These are phyloP conservation scores for Resseliella maxima DNA, from an alignment of 2,888 invertebrate genomes.

Conservation along the genomic window DNA sequence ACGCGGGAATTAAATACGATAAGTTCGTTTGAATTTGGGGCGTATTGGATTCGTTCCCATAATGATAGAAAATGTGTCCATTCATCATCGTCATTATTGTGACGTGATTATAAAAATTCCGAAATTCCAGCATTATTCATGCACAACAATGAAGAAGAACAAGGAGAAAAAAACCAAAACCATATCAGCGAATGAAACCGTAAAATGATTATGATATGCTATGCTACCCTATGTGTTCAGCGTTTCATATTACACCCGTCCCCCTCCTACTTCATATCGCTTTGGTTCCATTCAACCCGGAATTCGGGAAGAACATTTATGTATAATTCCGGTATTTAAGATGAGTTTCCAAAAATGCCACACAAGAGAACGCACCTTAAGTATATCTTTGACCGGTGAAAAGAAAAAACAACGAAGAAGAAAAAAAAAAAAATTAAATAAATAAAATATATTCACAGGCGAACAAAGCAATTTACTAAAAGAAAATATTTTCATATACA, in stretches of 20 bases:
- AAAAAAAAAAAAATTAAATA: too few relatives aligned
- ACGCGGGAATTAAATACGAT: background rate
- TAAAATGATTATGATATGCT: background rate
- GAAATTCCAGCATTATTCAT: background rate
- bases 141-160: slow-evolving; percentile 10
- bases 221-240: background rate
- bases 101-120: slow-evolving; percentile 35
- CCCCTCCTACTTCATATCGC: background rate
- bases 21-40: background rate
- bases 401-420: background rate
- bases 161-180: background rate
- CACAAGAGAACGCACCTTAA: background rate
- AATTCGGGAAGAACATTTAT: background rate
- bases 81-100: background rate
- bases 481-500: background rate
- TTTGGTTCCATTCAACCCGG: background rate
- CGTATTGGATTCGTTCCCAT: background rate
- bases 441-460: background rate
- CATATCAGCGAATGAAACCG: slow-evolving; percentile 1
- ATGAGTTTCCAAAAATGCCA: slow-evolving; percentile 34
- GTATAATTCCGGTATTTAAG: slow-evolving; percentile 6
- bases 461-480: background rate
- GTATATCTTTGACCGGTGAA: background rate
- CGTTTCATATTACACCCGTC: background rate
- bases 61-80: background rate